Evolutionary conservation across 2,797 vertebrate species (phyloP).

Genomic region (Fistularia commersonii): DNA sequence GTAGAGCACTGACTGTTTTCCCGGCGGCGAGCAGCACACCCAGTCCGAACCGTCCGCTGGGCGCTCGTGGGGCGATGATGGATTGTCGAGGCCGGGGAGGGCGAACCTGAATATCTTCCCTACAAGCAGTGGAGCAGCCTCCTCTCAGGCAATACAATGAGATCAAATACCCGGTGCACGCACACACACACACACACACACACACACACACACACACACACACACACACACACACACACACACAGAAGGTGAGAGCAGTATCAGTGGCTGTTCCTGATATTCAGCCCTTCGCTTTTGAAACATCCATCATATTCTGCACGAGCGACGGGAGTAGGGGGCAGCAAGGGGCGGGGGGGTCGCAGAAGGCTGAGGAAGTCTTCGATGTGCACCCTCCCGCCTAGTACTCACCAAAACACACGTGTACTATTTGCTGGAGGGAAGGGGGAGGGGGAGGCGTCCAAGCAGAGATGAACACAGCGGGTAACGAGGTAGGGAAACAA

Average conservation of each 20-base stretch:
- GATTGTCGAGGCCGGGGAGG: constrained; percentile 61
- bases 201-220: constrained; percentile 1
- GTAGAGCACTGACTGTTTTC: too few relatives aligned
- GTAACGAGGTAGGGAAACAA: constrained; percentile 13
- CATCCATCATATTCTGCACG: constrained; percentile 54
- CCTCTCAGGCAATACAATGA: constrained; percentile 62
- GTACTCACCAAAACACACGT: constrained; percentile 20
- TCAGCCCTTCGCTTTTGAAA: constrained; percentile 53
- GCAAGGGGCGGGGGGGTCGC: constrained; percentile 33
- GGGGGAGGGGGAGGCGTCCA: constrained; percentile 23
- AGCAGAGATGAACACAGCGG: constrained; percentile 29
- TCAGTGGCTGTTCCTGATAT: constrained; percentile 42
- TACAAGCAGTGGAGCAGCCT: constrained; percentile 57
- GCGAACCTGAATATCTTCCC: constrained; percentile 66
- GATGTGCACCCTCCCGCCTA: neutral
- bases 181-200: constrained; percentile 11
- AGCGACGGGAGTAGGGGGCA: constrained; percentile 32
- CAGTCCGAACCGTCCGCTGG: constrained; percentile 46
- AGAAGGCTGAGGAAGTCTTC: neutral
- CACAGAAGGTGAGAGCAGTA: constrained; percentile 36
- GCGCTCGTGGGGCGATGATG: constrained; percentile 58
- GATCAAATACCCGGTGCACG: constrained; percentile 59
- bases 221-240: constrained; percentile 4
- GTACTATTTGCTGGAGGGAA: neutral
- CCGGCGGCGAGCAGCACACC: too few relatives aligned